A percentile compares a stretch with the other conserved stretches of the same genome.
These are phyloP conservation scores for Cataglyphis livida DNA, from an alignment of 2,888 invertebrate species.

Conservation along the genomic window DNA sequence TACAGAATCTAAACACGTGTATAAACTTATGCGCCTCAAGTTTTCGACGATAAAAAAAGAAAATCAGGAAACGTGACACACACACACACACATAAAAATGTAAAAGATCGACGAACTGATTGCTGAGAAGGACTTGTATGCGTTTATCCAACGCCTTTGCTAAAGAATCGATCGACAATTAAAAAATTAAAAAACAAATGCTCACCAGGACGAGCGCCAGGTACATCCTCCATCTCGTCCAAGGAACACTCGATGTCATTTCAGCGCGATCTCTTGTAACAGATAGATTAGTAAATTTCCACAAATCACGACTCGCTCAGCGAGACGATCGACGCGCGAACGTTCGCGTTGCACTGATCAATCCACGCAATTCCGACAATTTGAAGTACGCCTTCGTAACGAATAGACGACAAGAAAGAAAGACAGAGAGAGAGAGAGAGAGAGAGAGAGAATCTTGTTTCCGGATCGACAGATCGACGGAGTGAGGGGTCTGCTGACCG, in stretches of 20 bases:
- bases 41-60: neutral
- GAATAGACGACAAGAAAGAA: neutral
- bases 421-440: neutral
- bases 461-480: neutral
- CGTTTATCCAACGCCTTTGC: too few species aligned
- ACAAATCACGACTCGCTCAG: neutral
- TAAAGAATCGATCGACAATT: neutral
- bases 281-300: neutral
- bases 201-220: conserved; percentile 36
- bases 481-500: neutral
- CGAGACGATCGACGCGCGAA: neutral
- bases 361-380: neutral
- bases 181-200: neutral
- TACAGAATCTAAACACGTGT: neutral
- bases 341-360: conserved; percentile 12
- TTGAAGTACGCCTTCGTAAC: neutral
- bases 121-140: too few species aligned
- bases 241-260: conserved; percentile 12
- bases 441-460: neutral
- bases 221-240: neutral
- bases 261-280: neutral
- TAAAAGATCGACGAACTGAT: too few species aligned
- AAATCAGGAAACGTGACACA: neutral
- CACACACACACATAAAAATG: neutral
- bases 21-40: neutral